phyloP scores from a whole-genome alignment of 2,113 vertebrate species.

The Gorilla gorilla region DNA sequence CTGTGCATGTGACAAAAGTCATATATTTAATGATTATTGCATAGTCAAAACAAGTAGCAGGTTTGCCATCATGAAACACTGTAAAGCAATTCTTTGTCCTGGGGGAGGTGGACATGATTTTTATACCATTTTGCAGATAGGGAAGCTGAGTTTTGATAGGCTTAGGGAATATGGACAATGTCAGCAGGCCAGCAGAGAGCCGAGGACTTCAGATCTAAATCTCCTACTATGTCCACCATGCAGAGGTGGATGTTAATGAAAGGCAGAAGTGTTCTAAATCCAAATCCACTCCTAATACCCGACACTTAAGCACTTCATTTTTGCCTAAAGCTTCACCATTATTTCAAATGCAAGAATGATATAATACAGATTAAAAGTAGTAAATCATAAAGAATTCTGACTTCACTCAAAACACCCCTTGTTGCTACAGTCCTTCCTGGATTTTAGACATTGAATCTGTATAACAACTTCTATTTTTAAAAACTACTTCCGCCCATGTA shows the following conservation, averaged over 20 bases:
- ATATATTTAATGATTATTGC: neutral
- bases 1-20: neutral
- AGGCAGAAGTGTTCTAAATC: neutral
- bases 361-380: rapidly evolving
- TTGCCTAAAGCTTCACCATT: neutral
- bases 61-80: neutral
- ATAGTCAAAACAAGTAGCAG: neutral
- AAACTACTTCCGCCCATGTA: neutral
- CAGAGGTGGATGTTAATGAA: neutral
- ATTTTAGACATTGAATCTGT: neutral
- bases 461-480: neutral
- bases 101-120: neutral
- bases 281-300: neutral
- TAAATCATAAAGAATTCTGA: neutral
- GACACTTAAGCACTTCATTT: neutral
- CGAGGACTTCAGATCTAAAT: neutral
- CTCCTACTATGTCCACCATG: neutral
- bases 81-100: neutral
- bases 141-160: neutral
- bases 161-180: neutral
- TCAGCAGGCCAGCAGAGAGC: neutral
- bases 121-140: neutral
- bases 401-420: neutral
- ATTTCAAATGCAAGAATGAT: neutral
- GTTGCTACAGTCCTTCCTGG: neutral